Evolutionary conservation across 2,888 invertebrate genomes (phyloP), one percentile per base, ranked within the genome.

Genomic region (Hanleya hanleyi): DNA sequence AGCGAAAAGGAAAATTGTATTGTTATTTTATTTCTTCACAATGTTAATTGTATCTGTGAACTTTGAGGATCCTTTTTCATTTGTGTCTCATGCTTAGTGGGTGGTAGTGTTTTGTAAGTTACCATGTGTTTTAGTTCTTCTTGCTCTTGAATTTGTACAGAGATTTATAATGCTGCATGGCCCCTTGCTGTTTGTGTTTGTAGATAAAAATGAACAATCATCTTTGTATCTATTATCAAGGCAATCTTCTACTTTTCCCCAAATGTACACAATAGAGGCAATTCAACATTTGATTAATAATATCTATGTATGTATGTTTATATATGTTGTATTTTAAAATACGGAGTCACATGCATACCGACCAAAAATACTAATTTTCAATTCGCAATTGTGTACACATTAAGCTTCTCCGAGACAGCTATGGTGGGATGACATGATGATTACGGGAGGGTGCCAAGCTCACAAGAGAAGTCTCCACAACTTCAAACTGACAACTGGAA

Each of bases 331-430:
- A n/a, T n/a, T n/a, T n/a, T n/a, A n/a, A n/a, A n/a, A n/a, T n/a
- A n/a, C n/a, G n/a, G n/a, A n/a, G n/a, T n/a, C n/a, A n/a, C n/a
- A n/a, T n/a, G n/a, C n/a, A n/a, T n/a, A n/a, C n/a, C n/a, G n/a
- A n/a, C n/a, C n/a, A n/a, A n/a, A n/a, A n/a, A n/a, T n/a, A n/a
- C n/a, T n/a, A n/a, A n/a, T n/a, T n/a, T n/a, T n/a, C n/a, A n/a
- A n/a, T n/a, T n/a, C n/a, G n/a, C n/a, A n/a, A n/a, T n/a, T n/a
- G n/a, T n/a, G n/a, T n/a, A n/a, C n/a, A n/a, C n/a, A n/a, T n/a
- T n/a, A n/a, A 57, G 57, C 57, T 57, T 29, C 57, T 57, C 32
- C 18, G 57, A 57, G 57, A 57, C 57, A 57, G 57, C 29, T 57
- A 29, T 26, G 57, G 57, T 15, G 57, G 26, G 32, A 57, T 57